Conservation (phyloP, 2,113 vertebrate genomes). For the Clarias magur region DNA sequence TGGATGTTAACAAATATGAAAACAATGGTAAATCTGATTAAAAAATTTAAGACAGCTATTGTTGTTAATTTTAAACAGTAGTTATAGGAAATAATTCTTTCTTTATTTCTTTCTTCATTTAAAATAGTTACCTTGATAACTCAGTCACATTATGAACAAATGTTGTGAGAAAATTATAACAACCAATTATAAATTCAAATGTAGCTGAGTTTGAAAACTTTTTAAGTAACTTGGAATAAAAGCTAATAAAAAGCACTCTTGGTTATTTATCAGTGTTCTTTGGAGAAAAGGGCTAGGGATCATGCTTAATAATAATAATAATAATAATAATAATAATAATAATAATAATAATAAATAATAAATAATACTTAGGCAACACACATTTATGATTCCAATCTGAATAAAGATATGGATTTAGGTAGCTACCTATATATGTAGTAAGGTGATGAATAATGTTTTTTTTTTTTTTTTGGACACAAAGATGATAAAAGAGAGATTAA, state of each 20-base stretch:
- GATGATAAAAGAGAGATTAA: constrained; percentile 59
- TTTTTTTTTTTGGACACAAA: constrained; percentile 8
- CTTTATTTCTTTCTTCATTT: not conserved
- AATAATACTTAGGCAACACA: not conserved
- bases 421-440: not conserved
- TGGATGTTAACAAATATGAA: not conserved
- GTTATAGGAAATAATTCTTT: not conserved
- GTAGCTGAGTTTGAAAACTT: not conserved
- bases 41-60: not conserved
- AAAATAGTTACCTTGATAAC: not conserved
- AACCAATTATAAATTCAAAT: not conserved
- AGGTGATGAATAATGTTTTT: constrained; percentile 22
- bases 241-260: no score
- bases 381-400: not conserved
- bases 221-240: not conserved
- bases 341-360: no score
- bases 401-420: not conserved
- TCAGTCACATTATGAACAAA: not conserved
- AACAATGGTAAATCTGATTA: no score
- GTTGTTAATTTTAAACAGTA: not conserved
- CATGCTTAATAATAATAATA: not conserved
- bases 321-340: not conserved
- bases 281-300: not conserved
- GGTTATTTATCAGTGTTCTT: no score
- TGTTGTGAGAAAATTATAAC: not conserved